Evolutionary conservation across 2,113 vertebrate genomes (phyloP).

Genomic region (Semicossyphus pulcher): DNA sequence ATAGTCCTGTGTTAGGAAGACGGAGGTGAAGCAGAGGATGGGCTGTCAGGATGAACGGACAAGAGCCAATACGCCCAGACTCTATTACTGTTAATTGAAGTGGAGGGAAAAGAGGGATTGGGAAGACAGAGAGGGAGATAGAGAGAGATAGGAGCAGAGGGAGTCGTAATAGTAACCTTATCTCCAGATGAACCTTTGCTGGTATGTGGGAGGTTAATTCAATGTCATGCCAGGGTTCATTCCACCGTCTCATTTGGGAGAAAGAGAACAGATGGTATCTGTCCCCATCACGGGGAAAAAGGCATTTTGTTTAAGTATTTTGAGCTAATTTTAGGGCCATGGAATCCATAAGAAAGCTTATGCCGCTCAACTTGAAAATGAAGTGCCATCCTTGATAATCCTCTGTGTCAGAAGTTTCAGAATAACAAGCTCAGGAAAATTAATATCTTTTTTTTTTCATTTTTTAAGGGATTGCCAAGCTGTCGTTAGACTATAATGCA

Average conservation of each 20-base stretch:
- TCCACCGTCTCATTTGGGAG: conserved; percentile 46
- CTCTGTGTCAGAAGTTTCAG: conserved; percentile 33
- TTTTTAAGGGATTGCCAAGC: conserved; percentile 29
- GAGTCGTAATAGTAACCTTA: conserved; percentile 48
- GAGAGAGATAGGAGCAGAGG: conserved; percentile 4
- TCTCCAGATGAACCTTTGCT: conserved; percentile 57
- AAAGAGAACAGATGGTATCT: conserved; percentile 34
- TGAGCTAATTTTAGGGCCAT: conserved; percentile 60
- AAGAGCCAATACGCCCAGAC: conserved; percentile 43
- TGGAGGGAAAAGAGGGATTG: conserved; percentile 29
- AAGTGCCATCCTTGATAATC: conserved; percentile 45
- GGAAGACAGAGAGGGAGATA: conserved; percentile 18
- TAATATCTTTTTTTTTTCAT: conserved; percentile 1
- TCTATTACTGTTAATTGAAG: conserved; percentile 65
- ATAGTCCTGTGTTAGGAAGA: conserved; percentile 28
- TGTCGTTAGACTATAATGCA: conserved; percentile 50
- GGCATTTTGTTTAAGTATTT: conserved; percentile 45
- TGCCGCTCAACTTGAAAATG: conserved; percentile 44
- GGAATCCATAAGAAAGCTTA: conserved; percentile 38
- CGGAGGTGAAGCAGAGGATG: conserved; percentile 3
- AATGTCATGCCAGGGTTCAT: conserved; percentile 53
- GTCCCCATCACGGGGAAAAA: conserved; percentile 22
- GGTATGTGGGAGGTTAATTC: conserved; percentile 62
- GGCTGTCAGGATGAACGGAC: conserved; percentile 39
- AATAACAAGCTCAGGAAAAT: conserved; percentile 47